Evolutionary conservation across 2,797 vertebrate genomes (phyloP).

Genomic region (Sardinella longiceps): DNA sequence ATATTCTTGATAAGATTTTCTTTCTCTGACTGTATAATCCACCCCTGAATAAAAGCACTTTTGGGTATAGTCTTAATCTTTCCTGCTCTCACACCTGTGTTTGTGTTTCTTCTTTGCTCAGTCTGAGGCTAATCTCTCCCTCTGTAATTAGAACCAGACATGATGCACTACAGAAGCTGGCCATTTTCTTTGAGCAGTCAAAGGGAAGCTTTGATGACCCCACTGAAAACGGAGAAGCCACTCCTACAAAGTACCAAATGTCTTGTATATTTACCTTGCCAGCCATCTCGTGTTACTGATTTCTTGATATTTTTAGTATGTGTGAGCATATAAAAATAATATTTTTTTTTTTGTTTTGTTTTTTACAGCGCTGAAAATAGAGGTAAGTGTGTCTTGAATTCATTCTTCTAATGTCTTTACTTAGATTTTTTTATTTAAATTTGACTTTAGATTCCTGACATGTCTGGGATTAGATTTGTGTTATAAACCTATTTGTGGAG

Average conservation of each 20-base stretch:
- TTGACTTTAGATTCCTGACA: not conserved
- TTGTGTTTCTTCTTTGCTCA: not conserved
- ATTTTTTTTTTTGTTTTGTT: not conserved
- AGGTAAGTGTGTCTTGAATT: constrained; percentile 62
- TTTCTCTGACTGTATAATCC: not conserved
- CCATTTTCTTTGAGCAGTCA: constrained; percentile 69
- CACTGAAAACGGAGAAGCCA: constrained; percentile 36
- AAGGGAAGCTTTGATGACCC: constrained; percentile 48
- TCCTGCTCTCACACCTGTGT: not conserved
- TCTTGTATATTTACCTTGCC: too few relatives aligned
- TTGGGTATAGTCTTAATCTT: not conserved
- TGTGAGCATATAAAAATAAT: not conserved
- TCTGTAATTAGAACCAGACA: constrained; percentile 59
- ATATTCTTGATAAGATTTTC: not conserved
- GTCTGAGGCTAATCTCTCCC: not conserved
- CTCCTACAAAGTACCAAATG: constrained; percentile 61
- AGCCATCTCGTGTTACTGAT: not conserved
- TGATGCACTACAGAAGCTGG: constrained; percentile 75
- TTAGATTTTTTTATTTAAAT: too few relatives aligned
- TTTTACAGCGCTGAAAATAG: constrained; percentile 56
- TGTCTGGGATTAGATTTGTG: not conserved
- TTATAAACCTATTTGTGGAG: not conserved
- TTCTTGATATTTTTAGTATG: not conserved
- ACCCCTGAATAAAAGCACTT: not conserved
- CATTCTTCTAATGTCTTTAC: too few relatives aligned